Percentiles rank a stretch among this genome's conserved stretches.
Conservation (phyloP, 2,888 invertebrate genomes). For the Endotricha flammealis region DNA sequence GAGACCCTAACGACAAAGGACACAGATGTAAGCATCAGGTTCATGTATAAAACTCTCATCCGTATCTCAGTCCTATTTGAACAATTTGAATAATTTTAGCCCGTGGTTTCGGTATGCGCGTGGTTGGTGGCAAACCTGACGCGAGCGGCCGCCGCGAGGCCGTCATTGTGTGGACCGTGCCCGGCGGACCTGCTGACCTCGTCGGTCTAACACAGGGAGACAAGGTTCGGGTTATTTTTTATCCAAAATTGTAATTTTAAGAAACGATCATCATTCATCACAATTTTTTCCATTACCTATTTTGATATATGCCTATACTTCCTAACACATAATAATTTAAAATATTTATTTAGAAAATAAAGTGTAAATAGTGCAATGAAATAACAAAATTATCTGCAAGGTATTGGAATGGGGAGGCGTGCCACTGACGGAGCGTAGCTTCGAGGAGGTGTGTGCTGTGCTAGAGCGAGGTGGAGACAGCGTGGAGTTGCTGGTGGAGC, state of each 20-base stretch:
- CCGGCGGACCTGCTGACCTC: slow-evolving; percentile 94
- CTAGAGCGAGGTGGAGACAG: slow-evolving; percentile 92
- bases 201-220: slow-evolving; percentile 93
- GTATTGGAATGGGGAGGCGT: slow-evolving; percentile 96
- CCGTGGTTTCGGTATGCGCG: slow-evolving; percentile 95
- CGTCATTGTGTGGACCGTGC: slow-evolving; percentile 94
- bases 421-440: slow-evolving; percentile 92
- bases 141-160: slow-evolving; percentile 92
- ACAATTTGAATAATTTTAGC: slow-evolving; percentile 74
- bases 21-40: slow-evolving; percentile 86
- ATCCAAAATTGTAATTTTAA: background rate
- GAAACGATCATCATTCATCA: too few species aligned
- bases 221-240: slow-evolving; percentile 75
- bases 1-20: slow-evolving; percentile 90
- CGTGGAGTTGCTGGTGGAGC: slow-evolving; percentile 91
- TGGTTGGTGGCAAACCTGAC: slow-evolving; percentile 94
- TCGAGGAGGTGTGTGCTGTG: slow-evolving; percentile 94
- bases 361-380: too few species aligned
- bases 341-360: too few species aligned
- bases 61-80: too few species aligned
- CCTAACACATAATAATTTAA: too few species aligned
- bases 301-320: too few species aligned
- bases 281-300: too few species aligned
- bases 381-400: slow-evolving; percentile 43
- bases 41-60: too few species aligned